Conservation (phyloP, 2,797 vertebrate species). For the Pangasius larnaudii region DNA sequence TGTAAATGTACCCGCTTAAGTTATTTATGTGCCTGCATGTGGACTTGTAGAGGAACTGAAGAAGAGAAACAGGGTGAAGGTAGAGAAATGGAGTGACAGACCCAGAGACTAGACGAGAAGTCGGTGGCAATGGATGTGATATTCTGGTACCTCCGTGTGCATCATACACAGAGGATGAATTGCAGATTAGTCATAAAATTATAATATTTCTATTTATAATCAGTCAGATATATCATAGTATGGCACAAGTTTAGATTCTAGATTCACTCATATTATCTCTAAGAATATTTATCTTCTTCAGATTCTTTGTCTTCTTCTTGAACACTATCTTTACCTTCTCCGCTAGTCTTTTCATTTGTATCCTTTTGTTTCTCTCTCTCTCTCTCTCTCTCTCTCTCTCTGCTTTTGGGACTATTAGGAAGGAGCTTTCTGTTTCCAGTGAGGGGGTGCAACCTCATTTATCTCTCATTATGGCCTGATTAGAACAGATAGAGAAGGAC, state of each 20-base stretch:
- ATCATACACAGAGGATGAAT: slow-evolving; percentile 24
- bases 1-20: neutral
- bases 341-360: slow-evolving; percentile 15
- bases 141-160: slow-evolving; percentile 38
- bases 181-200: slow-evolving; percentile 48
- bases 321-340: neutral
- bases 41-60: neutral
- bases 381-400: slow-evolving; percentile 45
- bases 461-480: slow-evolving; percentile 81
- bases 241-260: slow-evolving; percentile 47
- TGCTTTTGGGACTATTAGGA: slow-evolving; percentile 41
- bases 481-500: slow-evolving; percentile 69
- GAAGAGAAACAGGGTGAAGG: slow-evolving; percentile 59
- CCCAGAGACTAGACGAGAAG: slow-evolving; percentile 55
- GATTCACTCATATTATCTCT: slow-evolving; percentile 26
- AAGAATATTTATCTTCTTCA: neutral
- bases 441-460: slow-evolving; percentile 77
- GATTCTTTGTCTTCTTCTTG: slow-evolving; percentile 3
- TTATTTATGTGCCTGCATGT: neutral
- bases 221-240: slow-evolving; percentile 56
- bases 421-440: slow-evolving; percentile 55
- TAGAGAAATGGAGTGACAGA: slow-evolving; percentile 70
- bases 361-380: slow-evolving; percentile 46
- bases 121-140: slow-evolving; percentile 20
- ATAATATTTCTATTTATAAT: slow-evolving; percentile 54